Percentiles rank a stretch among this genome's conserved stretches.
Evolutionary conservation across 2,797 vertebrate genomes (phyloP).

Genomic region (Masticophis lateralis): DNA sequence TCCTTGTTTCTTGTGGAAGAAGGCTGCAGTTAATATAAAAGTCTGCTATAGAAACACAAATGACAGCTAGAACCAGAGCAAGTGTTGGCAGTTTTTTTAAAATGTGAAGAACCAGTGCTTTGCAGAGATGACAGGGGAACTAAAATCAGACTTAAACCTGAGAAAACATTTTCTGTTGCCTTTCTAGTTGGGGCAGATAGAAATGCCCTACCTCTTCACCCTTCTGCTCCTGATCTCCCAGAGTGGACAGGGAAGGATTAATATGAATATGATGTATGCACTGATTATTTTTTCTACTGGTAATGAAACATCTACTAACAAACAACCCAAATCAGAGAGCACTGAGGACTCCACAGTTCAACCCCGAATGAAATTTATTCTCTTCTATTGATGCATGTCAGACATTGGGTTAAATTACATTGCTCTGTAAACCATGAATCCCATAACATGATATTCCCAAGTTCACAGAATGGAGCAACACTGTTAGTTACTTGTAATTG

Average conservation of each 20-base stretch:
- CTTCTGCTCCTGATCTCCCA: background rate
- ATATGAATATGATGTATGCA: background rate
- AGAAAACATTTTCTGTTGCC: background rate
- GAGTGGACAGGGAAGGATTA: background rate
- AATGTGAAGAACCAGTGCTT: background rate
- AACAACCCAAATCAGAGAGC: too few relatives aligned
- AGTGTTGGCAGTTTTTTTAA: background rate
- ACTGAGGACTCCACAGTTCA: too few relatives aligned
- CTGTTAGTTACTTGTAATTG: background rate
- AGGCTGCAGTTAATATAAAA: background rate
- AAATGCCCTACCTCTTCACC: background rate
- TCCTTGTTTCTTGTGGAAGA: background rate
- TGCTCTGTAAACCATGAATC: background rate
- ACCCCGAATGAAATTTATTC: too few relatives aligned
- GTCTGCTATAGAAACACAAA: background rate
- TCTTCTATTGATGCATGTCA: background rate
- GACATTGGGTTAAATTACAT: background rate
- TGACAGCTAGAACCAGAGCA: background rate
- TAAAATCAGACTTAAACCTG: background rate
- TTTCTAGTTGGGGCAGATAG: background rate
- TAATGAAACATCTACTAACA: too few relatives aligned
- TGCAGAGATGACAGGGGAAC: background rate
- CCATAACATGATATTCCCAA: background rate
- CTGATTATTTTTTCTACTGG: too few relatives aligned
- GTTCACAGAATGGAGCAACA: background rate